Base-by-base conservation (phyloP, 2,888 invertebrate genomes). In the Pasiphila rectangulata region DNA sequence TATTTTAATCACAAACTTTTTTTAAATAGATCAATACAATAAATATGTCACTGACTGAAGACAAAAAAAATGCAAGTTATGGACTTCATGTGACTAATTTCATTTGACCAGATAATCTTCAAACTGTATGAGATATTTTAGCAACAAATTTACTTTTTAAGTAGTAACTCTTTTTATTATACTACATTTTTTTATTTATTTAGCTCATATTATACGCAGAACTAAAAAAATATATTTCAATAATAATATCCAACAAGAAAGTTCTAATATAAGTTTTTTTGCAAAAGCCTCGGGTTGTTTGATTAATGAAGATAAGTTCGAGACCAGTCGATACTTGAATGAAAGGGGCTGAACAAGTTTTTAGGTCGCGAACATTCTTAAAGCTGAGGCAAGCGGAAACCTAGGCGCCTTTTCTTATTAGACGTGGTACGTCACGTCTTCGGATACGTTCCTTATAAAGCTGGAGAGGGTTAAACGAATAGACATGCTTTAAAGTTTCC, bases 251-350 rank as follows among this genome's bases (percentile, higher is more conserved):
- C n/a, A 52, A 36, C 41, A 42, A 44, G 20, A 24, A 49, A 39
- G 42, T 43, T 27, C 24, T 41, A 23, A 42, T 50, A 49, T 54
- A 59, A 61, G 61, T 62, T 56, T 69, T 65, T 59, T 56, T 37
- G 59, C 59, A 62, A 59, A 67, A 68, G 61, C 65, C 58, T 63
- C 43, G 27, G 54, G 54, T 54, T 48, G 63, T 64, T 74, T 79
- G 75, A 82, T 79, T 80, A 79, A 78, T 79, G 76, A 75, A 72
- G 72, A 73, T 72, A 75, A 79, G 72, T 78, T 79, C 63, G 72
- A 75, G 72, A 68, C 64, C 61, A 67, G 69, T 61, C 72, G 71
- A 81, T 81, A 74, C 75, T 77, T 71, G 67, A 72, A 70, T 68
- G 64, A 71, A 70, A 67, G 64, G 58, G 64, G 66, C 61, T 75